Evolutionary conservation across 2,888 invertebrate genomes (phyloP).

Genomic region (Archips crataeganus): DNA sequence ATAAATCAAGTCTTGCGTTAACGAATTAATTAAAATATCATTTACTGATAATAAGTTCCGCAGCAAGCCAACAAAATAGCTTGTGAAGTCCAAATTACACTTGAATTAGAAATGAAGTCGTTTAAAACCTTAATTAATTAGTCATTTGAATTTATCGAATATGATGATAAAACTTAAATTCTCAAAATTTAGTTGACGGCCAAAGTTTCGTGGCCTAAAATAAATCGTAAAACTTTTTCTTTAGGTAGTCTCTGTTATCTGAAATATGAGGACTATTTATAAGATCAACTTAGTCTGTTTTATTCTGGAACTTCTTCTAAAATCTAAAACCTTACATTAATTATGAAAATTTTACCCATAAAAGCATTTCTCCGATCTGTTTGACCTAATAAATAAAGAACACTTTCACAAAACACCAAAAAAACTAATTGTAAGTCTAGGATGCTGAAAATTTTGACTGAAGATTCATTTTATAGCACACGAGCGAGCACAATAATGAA

Average conservation of each 20-base stretch:
- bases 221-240: background rate
- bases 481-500: no score
- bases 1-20: no score
- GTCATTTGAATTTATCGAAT: background rate
- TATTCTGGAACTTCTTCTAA: background rate
- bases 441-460: no score
- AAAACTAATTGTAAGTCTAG: no score
- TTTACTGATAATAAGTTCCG: background rate
- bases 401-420: no score
- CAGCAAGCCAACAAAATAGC: background rate
- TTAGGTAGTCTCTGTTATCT: background rate
- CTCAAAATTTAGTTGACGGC: background rate
- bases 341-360: no score
- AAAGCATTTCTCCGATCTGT: no score
- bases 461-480: no score
- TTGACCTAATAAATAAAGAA: no score
- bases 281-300: background rate
- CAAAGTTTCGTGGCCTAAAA: background rate
- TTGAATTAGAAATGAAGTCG: slow-evolving; percentile 1
- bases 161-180: background rate
- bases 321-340: background rate
- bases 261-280: slow-evolving; percentile 2
- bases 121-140: background rate
- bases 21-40: no score
- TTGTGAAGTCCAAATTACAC: background rate